These are phyloP conservation scores for Sanderia malayensis DNA, from an alignment of 30 jellyfish, hydroid and myxozoan species.

Conservation along the genomic window DNA sequence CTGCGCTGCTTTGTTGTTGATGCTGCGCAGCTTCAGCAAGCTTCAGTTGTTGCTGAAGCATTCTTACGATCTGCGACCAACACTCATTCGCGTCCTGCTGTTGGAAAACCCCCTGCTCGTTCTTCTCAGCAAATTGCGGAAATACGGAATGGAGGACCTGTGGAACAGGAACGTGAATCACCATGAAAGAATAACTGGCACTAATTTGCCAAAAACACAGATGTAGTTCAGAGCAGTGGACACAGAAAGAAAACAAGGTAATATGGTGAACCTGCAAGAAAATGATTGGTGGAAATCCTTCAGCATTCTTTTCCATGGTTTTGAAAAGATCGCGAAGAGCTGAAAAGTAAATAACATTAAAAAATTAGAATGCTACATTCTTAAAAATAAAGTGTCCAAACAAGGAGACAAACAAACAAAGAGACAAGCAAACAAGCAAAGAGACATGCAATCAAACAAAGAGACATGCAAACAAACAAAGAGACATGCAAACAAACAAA, in stretches of 20 bases:
- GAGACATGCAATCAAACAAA: background rate
- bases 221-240: background rate
- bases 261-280: constrained; percentile 71
- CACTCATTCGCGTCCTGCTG: constrained; percentile 99
- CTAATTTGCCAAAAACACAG: background rate
- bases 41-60: constrained; percentile 87
- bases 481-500: background rate
- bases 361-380: background rate
- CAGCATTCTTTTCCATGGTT: constrained; percentile 77
- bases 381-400: background rate
- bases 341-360: constrained; percentile 5
- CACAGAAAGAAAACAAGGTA: background rate
- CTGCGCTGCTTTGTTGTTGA: constrained; percentile 27
- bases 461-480: background rate
- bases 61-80: constrained; percentile 83
- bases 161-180: background rate
- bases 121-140: constrained; percentile 96
- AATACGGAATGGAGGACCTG: constrained; percentile 88
- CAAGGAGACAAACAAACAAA: background rate
- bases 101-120: constrained; percentile 89
- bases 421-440: background rate
- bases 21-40: constrained; percentile 10
- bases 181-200: background rate
- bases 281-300: constrained; percentile 81
- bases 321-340: constrained; percentile 90